Evolutionary conservation across 2,797 vertebrate genomes (phyloP), one percentile per base, ranked within the genome.

Genomic region (Halcyon smyrnensis): DNA sequence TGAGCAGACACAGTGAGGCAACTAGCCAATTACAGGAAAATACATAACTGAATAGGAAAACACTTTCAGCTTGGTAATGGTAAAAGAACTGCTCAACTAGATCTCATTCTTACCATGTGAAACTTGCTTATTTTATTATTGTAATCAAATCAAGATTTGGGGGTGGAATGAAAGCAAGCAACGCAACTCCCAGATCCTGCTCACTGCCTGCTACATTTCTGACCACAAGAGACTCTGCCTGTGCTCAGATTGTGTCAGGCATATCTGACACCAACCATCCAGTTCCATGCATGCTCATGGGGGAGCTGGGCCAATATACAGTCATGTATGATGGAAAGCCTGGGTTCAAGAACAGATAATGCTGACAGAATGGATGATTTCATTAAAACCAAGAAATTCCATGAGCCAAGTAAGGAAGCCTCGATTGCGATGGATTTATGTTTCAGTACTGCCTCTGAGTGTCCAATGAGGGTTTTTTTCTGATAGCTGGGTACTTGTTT

Each of bases 201-300:
- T 77, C 54, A 4, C 45, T n/a, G 16, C 23, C 41, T 63, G 64
- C 46, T 78, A 28, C 5, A 1, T 48, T 56, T 81, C 25, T 78
- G 32, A 62, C 32, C 14, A 11, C 3, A 1, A 19, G 11, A 67
- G 23, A 36, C 24, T 51, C 46, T 51, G 21, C n/a, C 45, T 39
- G 13, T 15, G 14, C 48, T 80, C 39, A n/a, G 1, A 16, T 25
- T 14, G 23, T 34, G 18, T 54, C 6, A 10, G 69, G 15, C 53
- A 43, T 27, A 43, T 28, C n/a, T 79, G 30, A 53, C 4, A 10
- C 19, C 28, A 50, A 1, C 11, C 41, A n/a, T 32, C 23, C 46
- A 36, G 64, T 51, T 43, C 37, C 0, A 0, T 39, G 23, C 10
- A 2, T 16, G 21, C 18, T 69, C 30, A 8, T 0, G 0, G 8